These are phyloP conservation scores for Xiphophorus maculatus DNA, from an alignment of 2,113 vertebrate genomes.

Conservation along the genomic window DNA sequence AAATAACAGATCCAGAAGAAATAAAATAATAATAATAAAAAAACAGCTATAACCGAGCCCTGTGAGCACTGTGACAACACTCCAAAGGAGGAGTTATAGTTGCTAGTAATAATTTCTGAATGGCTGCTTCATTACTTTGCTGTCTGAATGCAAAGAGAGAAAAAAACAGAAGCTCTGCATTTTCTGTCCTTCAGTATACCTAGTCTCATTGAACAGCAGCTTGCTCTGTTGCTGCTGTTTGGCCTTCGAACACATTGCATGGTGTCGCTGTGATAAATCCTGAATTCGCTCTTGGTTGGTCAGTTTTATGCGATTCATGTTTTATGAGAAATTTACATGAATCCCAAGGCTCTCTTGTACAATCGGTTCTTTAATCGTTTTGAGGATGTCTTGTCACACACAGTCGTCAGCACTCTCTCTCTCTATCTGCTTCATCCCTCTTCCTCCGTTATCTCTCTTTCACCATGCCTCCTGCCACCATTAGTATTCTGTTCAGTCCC, in stretches of 20 bases:
- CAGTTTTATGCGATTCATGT: constrained; percentile 25
- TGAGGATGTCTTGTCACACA: constrained; percentile 9
- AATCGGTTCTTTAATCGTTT: constrained; percentile 7
- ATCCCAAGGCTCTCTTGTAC: constrained; percentile 2
- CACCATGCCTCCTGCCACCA: constrained; percentile 49
- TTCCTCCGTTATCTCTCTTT: constrained; percentile 19
- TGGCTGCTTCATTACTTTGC: not conserved
- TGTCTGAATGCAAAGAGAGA: not conserved
- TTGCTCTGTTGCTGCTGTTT: not conserved
- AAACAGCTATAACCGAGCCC: not conserved
- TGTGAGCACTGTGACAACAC: not conserved
- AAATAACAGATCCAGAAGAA: too few species aligned
- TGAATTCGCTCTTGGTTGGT: not conserved
- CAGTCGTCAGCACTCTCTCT: constrained; percentile 2
- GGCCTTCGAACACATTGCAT: constrained; percentile 5
- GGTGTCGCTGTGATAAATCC: not conserved
- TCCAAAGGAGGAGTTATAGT: too few species aligned
- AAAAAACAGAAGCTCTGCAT: not conserved
- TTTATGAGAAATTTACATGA: constrained; percentile 17
- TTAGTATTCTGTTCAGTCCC: constrained; percentile 76
- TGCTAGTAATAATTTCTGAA: not conserved
- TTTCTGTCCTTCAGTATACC: not conserved
- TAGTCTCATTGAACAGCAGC: not conserved
- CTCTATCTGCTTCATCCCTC: constrained; percentile 18
- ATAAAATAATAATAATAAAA: not conserved